These are phyloP conservation scores for Thunnus thynnus DNA, from an alignment of 2,113 vertebrate genomes.

Conservation along the genomic window DNA sequence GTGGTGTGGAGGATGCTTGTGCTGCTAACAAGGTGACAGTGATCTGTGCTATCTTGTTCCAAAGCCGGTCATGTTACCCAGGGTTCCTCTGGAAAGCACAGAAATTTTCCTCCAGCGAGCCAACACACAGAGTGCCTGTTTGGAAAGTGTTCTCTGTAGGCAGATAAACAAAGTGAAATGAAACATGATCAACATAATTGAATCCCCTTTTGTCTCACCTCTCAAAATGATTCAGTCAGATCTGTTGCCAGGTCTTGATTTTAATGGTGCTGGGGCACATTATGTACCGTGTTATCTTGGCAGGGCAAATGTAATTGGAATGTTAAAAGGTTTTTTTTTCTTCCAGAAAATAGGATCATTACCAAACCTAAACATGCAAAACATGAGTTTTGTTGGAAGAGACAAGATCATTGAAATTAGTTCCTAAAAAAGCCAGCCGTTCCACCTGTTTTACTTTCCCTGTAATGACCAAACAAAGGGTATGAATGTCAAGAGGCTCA, in stretches of 20 bases:
- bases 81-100: conserved; percentile 50
- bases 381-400: conserved; percentile 34
- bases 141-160: conserved; percentile 6
- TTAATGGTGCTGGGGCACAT: conserved; percentile 52
- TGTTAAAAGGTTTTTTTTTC: conserved; percentile 40
- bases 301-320: conserved; percentile 48
- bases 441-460: conserved; percentile 60
- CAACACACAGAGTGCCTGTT: conserved; percentile 44
- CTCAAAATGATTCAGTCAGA: conserved; percentile 36
- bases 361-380: conserved; percentile 49
- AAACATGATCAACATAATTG: conserved; percentile 67
- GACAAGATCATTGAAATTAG: conserved; percentile 50
- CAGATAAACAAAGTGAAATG: conserved; percentile 59
- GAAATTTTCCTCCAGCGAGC: conserved; percentile 41
- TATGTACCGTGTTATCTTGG: conserved; percentile 52
- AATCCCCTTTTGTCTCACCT: conserved; percentile 41
- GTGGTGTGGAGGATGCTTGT: conserved; percentile 40
- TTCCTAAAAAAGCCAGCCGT: conserved; percentile 9
- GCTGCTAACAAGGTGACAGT: conserved; percentile 57
- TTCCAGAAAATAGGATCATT: conserved; percentile 52
- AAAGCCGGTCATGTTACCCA: conserved; percentile 60
- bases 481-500: conserved; percentile 62
- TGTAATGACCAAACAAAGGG: conserved; percentile 57
- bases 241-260: conserved; percentile 56
- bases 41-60: conserved; percentile 73